phyloP scores from a whole-genome alignment of 2,888 invertebrate species.

The Thymelicus lineola region DNA sequence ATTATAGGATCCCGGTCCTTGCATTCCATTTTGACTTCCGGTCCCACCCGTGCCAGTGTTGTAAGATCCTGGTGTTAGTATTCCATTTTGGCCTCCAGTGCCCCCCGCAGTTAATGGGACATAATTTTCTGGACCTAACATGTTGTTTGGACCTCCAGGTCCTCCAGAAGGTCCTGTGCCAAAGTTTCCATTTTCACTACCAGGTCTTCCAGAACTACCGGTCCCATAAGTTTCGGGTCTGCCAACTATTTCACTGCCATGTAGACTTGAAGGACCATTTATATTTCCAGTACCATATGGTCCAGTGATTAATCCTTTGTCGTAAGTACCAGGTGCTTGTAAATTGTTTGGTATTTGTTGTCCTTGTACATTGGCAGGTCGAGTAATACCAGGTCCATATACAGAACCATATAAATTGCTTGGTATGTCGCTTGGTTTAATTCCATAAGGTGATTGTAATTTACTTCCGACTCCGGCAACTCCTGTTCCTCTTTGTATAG shows the following conservation, averaged over 20 bases:
- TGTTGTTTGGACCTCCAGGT: background rate
- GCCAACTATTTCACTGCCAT: no score
- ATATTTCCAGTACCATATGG: background rate
- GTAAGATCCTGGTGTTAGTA: background rate
- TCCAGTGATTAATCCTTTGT: background rate
- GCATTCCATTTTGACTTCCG: slow-evolving; percentile 6
- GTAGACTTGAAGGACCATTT: no score
- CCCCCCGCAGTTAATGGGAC: background rate
- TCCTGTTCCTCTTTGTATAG: slow-evolving; percentile 7
- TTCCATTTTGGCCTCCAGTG: slow-evolving; percentile 7
- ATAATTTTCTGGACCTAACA: background rate
- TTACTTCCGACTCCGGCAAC: background rate
- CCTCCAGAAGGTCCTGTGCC: no score
- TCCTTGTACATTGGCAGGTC: slow-evolving; percentile 4
- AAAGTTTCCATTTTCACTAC: background rate
- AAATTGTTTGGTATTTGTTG: background rate
- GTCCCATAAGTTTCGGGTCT: no score
- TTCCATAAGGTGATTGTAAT: slow-evolving; percentile 8
- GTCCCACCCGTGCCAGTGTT: slow-evolving; percentile 2
- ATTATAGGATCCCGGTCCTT: background rate
- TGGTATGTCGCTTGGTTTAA: background rate
- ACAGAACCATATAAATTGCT: slow-evolving; percentile 14
- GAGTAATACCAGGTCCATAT: slow-evolving; percentile 16
- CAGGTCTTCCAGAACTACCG: background rate
- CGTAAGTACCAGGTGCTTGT: background rate